phyloP scores from a whole-genome alignment of 2,888 invertebrate species.

The Polydrusus cervinus region DNA sequence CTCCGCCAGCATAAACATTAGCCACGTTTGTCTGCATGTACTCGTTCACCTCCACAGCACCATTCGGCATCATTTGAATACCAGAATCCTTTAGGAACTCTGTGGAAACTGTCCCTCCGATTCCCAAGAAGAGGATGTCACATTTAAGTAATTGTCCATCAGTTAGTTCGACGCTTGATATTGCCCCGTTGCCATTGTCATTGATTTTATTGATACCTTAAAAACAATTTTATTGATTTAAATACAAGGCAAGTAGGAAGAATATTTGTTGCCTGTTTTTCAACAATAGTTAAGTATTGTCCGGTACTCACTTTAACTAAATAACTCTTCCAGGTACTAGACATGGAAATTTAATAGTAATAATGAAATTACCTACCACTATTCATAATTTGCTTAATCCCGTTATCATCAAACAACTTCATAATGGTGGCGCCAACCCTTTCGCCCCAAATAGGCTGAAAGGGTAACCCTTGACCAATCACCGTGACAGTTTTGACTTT shows the following conservation, averaged over 20 bases:
- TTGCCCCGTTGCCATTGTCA: constrained; percentile 75
- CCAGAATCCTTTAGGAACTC: constrained; percentile 85
- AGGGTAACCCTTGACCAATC: constrained; percentile 79
- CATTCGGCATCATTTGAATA: constrained; percentile 79
- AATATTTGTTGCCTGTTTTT: no score
- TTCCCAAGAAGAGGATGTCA: constrained; percentile 88
- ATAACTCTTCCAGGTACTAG: no score
- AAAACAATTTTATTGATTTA: neutral
- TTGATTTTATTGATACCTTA: constrained; percentile 77
- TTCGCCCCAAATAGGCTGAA: constrained; percentile 84
- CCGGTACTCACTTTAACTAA: no score
- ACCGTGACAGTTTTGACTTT: constrained; percentile 89
- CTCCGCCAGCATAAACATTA: constrained; percentile 92
- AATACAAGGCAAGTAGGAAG: neutral
- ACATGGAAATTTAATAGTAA: no score
- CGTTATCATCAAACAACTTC: constrained; percentile 83
- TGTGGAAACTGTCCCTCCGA: constrained; percentile 88
- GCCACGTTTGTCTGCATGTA: constrained; percentile 85
- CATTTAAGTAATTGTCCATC: constrained; percentile 82
- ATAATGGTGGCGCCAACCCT: constrained; percentile 84
- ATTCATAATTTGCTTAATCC: constrained; percentile 79
- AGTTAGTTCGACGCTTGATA: constrained; percentile 80
- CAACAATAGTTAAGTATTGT: no score
- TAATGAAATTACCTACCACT: constrained; percentile 31
- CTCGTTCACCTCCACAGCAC: constrained; percentile 79